These are phyloP conservation scores for Poliocrania exsul DNA, from an alignment of 2,797 vertebrate species.

Conservation along the genomic window DNA sequence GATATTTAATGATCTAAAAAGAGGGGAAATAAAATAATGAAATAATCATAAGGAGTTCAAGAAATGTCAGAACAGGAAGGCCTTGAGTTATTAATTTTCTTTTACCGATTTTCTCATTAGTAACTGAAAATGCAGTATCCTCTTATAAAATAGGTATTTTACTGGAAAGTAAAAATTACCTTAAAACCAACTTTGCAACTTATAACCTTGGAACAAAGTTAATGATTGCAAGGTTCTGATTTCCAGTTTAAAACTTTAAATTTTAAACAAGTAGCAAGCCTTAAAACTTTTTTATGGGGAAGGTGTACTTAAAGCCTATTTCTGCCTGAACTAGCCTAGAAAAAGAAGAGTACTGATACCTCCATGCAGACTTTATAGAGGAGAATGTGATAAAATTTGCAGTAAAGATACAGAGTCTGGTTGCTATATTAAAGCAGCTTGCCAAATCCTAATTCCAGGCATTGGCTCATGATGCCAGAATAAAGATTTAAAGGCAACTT, in stretches of 20 bases:
- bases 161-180: not conserved
- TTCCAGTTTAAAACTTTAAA: constrained; percentile 15
- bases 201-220: constrained; percentile 16
- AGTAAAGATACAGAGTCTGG: not conserved
- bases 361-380: not conserved
- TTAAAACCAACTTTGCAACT: constrained; percentile 28
- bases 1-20: constrained; percentile 99
- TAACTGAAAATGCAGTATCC: constrained; percentile 81
- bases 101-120: constrained; percentile 73
- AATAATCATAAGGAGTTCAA: constrained; percentile 83
- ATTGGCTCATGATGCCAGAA: not conserved
- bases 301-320: not conserved
- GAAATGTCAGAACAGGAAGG: constrained; percentile 81
- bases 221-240: not conserved
- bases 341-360: not conserved
- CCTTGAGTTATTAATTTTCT: constrained; percentile 78
- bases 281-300: constrained; percentile 2
- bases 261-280: not conserved
- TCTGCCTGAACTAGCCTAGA: not conserved
- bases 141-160: constrained; percentile 64
- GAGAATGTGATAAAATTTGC: not conserved
- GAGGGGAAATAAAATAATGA: constrained; percentile 86
- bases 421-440: not conserved
- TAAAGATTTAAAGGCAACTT: not conserved
- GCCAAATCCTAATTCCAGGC: not conserved